These are phyloP conservation scores for Subacronicta megacephala DNA, from an alignment of 2,888 invertebrate species.

Conservation along the genomic window DNA sequence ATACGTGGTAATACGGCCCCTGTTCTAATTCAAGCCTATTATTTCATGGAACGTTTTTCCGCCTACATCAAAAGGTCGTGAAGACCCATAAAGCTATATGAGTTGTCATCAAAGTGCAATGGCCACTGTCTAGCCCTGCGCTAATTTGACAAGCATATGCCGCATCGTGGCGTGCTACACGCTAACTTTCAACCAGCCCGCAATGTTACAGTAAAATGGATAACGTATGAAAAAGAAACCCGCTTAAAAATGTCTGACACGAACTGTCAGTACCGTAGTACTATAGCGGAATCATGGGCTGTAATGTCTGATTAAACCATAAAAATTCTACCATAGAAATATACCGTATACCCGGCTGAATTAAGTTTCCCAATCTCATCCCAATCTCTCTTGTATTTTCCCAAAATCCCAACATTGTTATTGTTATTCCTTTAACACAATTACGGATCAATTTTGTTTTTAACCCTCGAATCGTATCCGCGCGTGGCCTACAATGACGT, in stretches of 20 bases:
- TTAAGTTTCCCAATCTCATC: too few species aligned
- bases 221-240: constrained; percentile 57
- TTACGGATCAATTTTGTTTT: constrained; percentile 61
- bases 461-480: constrained; percentile 60
- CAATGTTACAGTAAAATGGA: constrained; percentile 54
- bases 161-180: constrained; percentile 74
- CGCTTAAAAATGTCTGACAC: constrained; percentile 48
- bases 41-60: background rate
- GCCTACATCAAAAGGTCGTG: background rate
- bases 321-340: too few species aligned
- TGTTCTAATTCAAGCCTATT: background rate
- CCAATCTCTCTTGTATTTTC: too few species aligned
- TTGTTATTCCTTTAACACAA: constrained; percentile 11
- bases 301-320: constrained; percentile 33
- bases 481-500: constrained; percentile 69
- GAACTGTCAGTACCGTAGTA: constrained; percentile 38
- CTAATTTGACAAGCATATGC: constrained; percentile 69
- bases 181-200: constrained; percentile 61
- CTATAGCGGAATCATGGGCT: constrained; percentile 23
- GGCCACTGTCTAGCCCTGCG: constrained; percentile 59
- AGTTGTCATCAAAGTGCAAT: constrained; percentile 55
- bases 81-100: background rate
- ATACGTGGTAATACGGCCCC: too few species aligned
- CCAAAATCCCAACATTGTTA: too few species aligned
- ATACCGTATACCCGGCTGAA: too few species aligned